Percentiles rank a stretch among this genome's conserved stretches.
phyloP scores from a whole-genome alignment of 2,888 invertebrate species.

The Stenoptilia bipunctidactyla region DNA sequence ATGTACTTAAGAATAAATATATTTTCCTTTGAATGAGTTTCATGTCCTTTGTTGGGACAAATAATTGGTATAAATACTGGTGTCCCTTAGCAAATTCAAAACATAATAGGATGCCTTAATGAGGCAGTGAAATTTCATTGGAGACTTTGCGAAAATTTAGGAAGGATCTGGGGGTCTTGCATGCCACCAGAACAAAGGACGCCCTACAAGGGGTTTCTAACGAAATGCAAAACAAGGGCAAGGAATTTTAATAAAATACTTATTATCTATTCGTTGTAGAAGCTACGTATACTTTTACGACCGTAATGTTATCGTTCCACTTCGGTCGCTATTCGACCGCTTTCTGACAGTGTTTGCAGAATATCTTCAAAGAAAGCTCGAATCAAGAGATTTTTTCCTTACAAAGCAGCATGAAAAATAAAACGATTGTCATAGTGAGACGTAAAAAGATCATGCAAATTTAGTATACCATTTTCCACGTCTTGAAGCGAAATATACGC shows the following conservation, averaged over 20 bases:
- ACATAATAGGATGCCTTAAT: conserved; percentile 27
- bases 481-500: no score
- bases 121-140: conserved; percentile 42
- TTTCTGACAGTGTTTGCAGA: conserved; percentile 31
- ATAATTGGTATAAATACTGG: neutral
- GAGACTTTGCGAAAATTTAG: conserved; percentile 30
- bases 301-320: conserved; percentile 39
- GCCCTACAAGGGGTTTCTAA: conserved; percentile 27
- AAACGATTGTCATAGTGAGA: no score
- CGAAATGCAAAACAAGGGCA: conserved; percentile 55
- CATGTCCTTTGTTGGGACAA: neutral
- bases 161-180: conserved; percentile 17
- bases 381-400: conserved; percentile 8
- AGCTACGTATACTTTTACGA: conserved; percentile 58
- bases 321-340: conserved; percentile 37
- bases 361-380: no score
- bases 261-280: conserved; percentile 63
- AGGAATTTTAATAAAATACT: conserved; percentile 68
- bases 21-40: no score
- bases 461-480: no score
- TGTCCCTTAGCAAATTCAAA: conserved; percentile 3
- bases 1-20: no score
- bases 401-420: no score
- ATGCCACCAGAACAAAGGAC: conserved; percentile 50
- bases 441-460: no score